These are phyloP conservation scores for Eulithis testata DNA, from an alignment of 2,888 invertebrate genomes.

Conservation along the genomic window DNA sequence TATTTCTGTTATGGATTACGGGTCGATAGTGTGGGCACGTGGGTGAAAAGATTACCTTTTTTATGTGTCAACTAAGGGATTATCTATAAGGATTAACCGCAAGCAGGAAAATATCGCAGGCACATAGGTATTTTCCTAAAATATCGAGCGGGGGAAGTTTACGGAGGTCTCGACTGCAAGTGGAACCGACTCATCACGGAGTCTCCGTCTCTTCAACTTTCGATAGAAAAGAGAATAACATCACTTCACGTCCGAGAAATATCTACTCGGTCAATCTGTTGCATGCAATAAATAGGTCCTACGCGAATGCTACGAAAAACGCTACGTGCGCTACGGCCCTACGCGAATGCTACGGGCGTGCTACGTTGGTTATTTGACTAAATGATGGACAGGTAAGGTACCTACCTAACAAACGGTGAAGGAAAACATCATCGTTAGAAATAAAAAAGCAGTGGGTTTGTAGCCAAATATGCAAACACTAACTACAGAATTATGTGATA, in stretches of 20 bases:
- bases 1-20: not conserved
- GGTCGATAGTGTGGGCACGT: not conserved
- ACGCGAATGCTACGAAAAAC: conserved; percentile 11
- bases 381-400: too few relatives aligned
- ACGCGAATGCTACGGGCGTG: conserved; percentile 11
- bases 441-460: too few relatives aligned
- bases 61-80: conserved; percentile 12
- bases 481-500: too few relatives aligned
- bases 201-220: too few relatives aligned
- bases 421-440: too few relatives aligned
- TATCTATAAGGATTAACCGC: conserved; percentile 7
- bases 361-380: conserved; percentile 1
- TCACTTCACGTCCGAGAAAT: too few relatives aligned
- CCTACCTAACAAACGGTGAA: too few relatives aligned
- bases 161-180: too few relatives aligned
- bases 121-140: not conserved
- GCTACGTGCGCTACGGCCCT: conserved; percentile 19
- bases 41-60: conserved; percentile 6
- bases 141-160: not conserved
- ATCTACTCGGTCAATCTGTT: not conserved
- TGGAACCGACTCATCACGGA: too few relatives aligned
- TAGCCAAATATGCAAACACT: too few relatives aligned
- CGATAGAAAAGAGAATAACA: too few relatives aligned
- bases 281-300: not conserved
- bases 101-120: conserved; percentile 16